phyloP scores from a whole-genome alignment of 2,888 invertebrate species.

The Rosalia funebris region DNA sequence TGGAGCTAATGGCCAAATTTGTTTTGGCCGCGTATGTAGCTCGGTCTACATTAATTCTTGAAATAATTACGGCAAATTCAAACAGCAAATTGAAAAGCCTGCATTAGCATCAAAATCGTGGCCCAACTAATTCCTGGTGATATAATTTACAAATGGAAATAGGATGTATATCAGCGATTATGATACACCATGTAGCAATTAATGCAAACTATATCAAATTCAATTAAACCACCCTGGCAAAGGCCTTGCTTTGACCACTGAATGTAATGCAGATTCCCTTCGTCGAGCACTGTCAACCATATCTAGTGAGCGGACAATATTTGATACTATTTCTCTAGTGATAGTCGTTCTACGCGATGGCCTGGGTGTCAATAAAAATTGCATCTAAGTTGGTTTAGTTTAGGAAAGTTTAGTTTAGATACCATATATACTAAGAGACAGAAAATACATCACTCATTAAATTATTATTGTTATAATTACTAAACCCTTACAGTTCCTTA shows the following conservation, averaged over 20 bases:
- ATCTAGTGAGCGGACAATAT: constrained; percentile 29
- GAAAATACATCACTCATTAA: no score
- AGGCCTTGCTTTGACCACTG: constrained; percentile 55
- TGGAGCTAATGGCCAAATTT: constrained; percentile 7
- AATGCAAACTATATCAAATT: constrained; percentile 61
- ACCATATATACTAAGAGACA: no score
- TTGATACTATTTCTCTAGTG: no score
- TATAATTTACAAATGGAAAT: constrained; percentile 54
- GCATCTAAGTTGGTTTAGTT: no score
- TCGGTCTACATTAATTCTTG: constrained; percentile 25
- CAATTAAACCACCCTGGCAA: constrained; percentile 54
- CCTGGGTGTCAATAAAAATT: no score
- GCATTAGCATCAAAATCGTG: constrained; percentile 36
- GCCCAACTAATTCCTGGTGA: constrained; percentile 39
- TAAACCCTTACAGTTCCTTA: no score
- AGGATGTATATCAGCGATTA: constrained; percentile 55
- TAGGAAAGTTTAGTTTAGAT: no score
- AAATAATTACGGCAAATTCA: constrained; percentile 36
- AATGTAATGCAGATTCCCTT: constrained; percentile 57
- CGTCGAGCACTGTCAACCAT: constrained; percentile 43
- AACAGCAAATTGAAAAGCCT: constrained; percentile 48
- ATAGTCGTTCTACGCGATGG: no score
- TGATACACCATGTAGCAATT: constrained; percentile 57
- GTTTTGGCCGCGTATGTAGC: not conserved
- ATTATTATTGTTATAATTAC: no score